Conservation (phyloP, 2,888 invertebrate species). For the Trachelus tabidus region DNA sequence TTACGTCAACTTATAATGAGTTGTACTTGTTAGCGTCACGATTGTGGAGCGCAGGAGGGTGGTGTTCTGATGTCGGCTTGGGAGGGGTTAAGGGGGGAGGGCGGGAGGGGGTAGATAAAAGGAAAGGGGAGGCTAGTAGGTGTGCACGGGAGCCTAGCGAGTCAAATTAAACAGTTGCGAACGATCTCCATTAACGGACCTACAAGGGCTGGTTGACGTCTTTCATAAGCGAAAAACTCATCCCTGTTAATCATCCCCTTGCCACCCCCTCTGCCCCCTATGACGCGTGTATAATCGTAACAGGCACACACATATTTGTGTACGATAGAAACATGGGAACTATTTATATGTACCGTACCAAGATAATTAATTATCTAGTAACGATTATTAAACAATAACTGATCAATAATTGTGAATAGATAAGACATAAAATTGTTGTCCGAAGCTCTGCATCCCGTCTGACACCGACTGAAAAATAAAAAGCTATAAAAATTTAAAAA, state of each 20-base stretch:
- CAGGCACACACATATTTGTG: too few species aligned
- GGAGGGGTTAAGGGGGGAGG: neutral
- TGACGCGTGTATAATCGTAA: neutral
- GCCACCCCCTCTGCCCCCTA: neutral
- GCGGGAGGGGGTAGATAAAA: neutral
- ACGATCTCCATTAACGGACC: constrained; percentile 37
- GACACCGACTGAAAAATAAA: too few species aligned
- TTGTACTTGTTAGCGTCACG: constrained; percentile 41
- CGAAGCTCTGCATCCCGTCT: too few species aligned
- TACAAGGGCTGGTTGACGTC: neutral
- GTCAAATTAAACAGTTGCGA: constrained; percentile 44
- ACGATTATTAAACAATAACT: too few species aligned
- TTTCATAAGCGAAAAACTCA: neutral
- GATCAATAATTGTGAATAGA: too few species aligned
- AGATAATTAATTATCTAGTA: too few species aligned
- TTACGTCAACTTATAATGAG: constrained; percentile 45
- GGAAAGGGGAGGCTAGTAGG: constrained; percentile 8
- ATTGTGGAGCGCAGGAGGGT: constrained; percentile 18
- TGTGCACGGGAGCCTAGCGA: constrained; percentile 22
- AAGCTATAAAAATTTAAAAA: too few species aligned
- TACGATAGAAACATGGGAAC: too few species aligned
- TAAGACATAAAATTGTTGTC: too few species aligned
- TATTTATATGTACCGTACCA: too few species aligned
- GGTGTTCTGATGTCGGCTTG: neutral
- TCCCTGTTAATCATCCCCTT: neutral